phyloP scores from a whole-genome alignment of 2,113 vertebrate species.

The Lates calcarifer region DNA sequence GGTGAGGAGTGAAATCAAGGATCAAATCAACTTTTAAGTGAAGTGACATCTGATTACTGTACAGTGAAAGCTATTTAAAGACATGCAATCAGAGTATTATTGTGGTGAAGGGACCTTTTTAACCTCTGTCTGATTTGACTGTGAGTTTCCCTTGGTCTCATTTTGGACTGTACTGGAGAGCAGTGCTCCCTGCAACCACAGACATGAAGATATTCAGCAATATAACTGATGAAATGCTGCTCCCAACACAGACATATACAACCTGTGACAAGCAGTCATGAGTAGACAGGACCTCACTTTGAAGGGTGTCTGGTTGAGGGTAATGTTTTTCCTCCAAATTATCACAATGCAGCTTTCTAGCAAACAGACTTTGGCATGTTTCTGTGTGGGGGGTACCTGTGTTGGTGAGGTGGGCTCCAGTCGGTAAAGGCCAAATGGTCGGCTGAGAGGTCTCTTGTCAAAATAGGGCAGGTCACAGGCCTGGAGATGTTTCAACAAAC shows the following conservation, averaged over 20 bases:
- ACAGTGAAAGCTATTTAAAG: neutral
- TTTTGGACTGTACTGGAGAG: neutral
- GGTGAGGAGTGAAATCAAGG: neutral
- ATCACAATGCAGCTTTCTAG: neutral
- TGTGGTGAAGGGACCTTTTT: neutral
- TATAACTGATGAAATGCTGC: neutral
- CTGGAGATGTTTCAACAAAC: slow-evolving; percentile 53
- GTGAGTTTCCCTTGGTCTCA: neutral
- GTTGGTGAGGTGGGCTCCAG: slow-evolving; percentile 87
- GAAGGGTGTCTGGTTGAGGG: too few relatives aligned
- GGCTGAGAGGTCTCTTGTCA: slow-evolving; percentile 84
- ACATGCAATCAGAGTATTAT: slow-evolving; percentile 11
- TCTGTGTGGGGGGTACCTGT: slow-evolving; percentile 73
- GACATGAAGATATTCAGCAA: neutral
- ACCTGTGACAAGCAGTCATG: too few relatives aligned
- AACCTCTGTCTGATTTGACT: neutral
- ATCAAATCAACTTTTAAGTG: neutral
- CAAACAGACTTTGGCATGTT: neutral
- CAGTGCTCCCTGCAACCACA: neutral
- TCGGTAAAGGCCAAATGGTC: slow-evolving; percentile 85
- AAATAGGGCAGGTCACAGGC: slow-evolving; percentile 86
- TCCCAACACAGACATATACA: neutral
- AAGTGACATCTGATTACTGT: slow-evolving; percentile 8
- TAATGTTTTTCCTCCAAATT: too few relatives aligned
- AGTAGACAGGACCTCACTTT: too few relatives aligned